phyloP scores from a whole-genome alignment of 2,888 invertebrate genomes.

The Autographa gamma region DNA sequence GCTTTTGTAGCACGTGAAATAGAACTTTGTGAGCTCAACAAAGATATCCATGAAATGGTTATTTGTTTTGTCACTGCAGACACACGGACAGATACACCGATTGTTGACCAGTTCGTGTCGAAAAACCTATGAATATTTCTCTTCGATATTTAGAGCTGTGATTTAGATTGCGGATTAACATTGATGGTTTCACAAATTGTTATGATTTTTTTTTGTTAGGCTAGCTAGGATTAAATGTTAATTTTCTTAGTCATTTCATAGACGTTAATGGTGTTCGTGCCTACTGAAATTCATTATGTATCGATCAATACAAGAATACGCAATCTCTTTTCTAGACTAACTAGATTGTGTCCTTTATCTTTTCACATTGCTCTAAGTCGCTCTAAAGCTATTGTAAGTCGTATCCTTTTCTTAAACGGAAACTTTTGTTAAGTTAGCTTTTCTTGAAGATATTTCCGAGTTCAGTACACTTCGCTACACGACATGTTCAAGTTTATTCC shows the following conservation, averaged over 20 bases:
- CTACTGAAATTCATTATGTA: no score
- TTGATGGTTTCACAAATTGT: background rate
- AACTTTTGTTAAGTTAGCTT: slow-evolving; percentile 46
- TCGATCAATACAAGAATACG: background rate
- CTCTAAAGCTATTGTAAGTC: slow-evolving; percentile 33
- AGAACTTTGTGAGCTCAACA: slow-evolving; percentile 62
- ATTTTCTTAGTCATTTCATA: no score
- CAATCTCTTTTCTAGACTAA: slow-evolving; percentile 10
- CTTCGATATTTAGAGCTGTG: slow-evolving; percentile 5
- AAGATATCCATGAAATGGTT: slow-evolving; percentile 62
- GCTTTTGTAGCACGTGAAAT: slow-evolving; percentile 59
- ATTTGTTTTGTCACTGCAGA: slow-evolving; percentile 59
- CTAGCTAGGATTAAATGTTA: no score
- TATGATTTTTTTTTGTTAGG: no score
- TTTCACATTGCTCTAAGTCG: slow-evolving; percentile 36
- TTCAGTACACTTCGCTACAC: slow-evolving; percentile 39
- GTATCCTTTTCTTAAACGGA: slow-evolving; percentile 31
- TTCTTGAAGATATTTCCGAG: slow-evolving; percentile 41
- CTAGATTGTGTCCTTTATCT: slow-evolving; percentile 35
- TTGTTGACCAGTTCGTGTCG: slow-evolving; percentile 32
- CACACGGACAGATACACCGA: slow-evolving; percentile 25
- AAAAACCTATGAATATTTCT: slow-evolving; percentile 29
- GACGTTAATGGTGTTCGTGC: no score
- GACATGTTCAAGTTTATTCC: slow-evolving; percentile 48
- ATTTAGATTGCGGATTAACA: background rate